These are phyloP conservation scores for Brachionus paranguensis DNA, from an alignment of 1,140 invertebrate genomes.

Conservation along the genomic window DNA sequence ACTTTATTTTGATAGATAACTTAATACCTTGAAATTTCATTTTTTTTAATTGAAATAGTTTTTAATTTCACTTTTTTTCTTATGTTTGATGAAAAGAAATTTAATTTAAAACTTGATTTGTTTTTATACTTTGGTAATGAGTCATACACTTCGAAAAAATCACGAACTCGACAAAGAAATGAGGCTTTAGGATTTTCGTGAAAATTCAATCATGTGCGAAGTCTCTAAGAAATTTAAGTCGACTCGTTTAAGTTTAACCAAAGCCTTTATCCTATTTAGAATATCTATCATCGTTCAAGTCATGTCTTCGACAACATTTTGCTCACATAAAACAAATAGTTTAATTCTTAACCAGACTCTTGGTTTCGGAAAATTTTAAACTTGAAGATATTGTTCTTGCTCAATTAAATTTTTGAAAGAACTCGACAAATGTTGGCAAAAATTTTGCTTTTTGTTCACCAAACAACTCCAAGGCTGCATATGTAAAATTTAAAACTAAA, in stretches of 20 bases:
- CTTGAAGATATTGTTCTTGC: not conserved
- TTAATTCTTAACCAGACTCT: not conserved
- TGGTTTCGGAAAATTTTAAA: not conserved
- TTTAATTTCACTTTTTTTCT: slow-evolving; percentile 26
- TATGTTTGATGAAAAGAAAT: slow-evolving; percentile 14
- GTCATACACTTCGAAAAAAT: slow-evolving; percentile 8
- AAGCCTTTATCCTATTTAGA: not conserved
- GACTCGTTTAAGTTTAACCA: not conserved
- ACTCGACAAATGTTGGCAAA: not conserved
- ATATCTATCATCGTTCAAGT: not conserved
- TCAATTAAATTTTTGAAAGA: not conserved
- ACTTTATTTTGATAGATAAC: slow-evolving; percentile 23
- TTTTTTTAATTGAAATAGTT: slow-evolving; percentile 33
- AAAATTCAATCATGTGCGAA: slow-evolving; percentile 25
- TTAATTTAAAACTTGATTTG: slow-evolving; percentile 3
- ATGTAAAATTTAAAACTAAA: not conserved
- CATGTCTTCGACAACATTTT: not conserved
- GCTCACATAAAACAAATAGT: not conserved
- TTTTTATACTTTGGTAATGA: not conserved
- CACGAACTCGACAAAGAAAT: not conserved
- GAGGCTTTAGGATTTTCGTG: not conserved
- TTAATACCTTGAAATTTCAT: slow-evolving; percentile 18
- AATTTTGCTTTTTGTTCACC: not conserved
- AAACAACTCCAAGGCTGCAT: not conserved
- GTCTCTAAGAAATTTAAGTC: not conserved